Percentiles rank a stretch among this genome's conserved stretches.
phyloP scores from a whole-genome alignment of 2,888 invertebrate genomes.

The Anthophora plumipes region DNA sequence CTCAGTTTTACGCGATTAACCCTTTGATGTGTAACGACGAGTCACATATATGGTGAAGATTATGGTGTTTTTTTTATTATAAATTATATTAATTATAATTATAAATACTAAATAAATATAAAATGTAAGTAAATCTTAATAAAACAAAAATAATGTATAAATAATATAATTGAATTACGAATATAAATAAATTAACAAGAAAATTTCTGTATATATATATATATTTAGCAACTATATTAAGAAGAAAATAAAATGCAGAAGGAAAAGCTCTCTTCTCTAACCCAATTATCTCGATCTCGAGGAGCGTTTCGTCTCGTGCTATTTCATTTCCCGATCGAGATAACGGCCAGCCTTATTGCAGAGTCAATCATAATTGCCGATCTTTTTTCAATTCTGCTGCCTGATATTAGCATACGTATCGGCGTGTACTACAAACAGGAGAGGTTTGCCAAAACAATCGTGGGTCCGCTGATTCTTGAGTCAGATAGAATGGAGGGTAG shows the following conservation, averaged over 20 bases:
- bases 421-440: slow-evolving; percentile 55
- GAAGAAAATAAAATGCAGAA: slow-evolving; percentile 22
- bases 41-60: too few relatives aligned
- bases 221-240: too few relatives aligned
- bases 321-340: slow-evolving; percentile 52
- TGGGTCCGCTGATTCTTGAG: slow-evolving; percentile 69
- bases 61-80: too few relatives aligned
- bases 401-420: slow-evolving; percentile 83
- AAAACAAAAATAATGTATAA: too few relatives aligned
- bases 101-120: too few relatives aligned
- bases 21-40: too few relatives aligned
- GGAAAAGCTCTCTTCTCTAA: slow-evolving; percentile 24
- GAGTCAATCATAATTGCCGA: slow-evolving; percentile 82
- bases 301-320: slow-evolving; percentile 45
- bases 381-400: slow-evolving; percentile 83
- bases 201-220: too few relatives aligned
- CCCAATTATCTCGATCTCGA: slow-evolving; percentile 3
- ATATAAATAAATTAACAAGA: too few relatives aligned
- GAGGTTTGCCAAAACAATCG: slow-evolving; percentile 71
- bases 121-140: too few relatives aligned
- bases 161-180: too few relatives aligned
- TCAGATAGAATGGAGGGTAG: slow-evolving; percentile 72
- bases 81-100: too few relatives aligned
- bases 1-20: too few relatives aligned
- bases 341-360: slow-evolving; percentile 58